phyloP scores from a whole-genome alignment of 2,113 vertebrate genomes.

The Mola mola region DNA sequence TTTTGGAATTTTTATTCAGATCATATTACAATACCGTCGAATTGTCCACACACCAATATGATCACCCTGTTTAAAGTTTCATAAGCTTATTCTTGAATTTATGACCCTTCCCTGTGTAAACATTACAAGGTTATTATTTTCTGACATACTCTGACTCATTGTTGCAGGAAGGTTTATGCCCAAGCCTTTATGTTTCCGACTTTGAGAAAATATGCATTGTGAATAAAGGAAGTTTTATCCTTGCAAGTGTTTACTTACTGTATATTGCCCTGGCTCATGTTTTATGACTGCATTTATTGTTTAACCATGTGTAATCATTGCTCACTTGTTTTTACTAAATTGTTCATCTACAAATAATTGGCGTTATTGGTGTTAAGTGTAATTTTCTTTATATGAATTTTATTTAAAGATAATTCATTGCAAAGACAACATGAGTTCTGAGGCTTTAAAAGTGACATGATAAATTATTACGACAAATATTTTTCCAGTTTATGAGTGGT shows the following conservation, averaged over 20 bases:
- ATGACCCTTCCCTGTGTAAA: constrained; percentile 24
- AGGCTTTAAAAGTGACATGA: too few relatives aligned
- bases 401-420: too few relatives aligned
- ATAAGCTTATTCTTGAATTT: not conserved
- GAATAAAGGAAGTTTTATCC: constrained; percentile 6
- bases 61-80: not conserved
- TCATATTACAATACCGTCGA: not conserved
- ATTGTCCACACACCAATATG: not conserved
- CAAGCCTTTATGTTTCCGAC: not conserved
- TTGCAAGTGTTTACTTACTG: constrained; percentile 13
- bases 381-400: too few relatives aligned
- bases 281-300: constrained; percentile 23
- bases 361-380: too few relatives aligned
- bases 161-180: constrained; percentile 15
- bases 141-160: not conserved
- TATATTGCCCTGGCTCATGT: constrained; percentile 18
- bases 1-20: not conserved
- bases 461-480: not conserved
- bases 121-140: constrained; percentile 1
- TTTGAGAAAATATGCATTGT: not conserved
- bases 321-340: not conserved
- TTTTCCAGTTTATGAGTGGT: not conserved
- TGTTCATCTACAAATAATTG: too few relatives aligned
- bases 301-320: not conserved
- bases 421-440: too few relatives aligned